Evolutionary conservation across 2,797 vertebrate species (phyloP).

Genomic region (Crenuchus spilurus): DNA sequence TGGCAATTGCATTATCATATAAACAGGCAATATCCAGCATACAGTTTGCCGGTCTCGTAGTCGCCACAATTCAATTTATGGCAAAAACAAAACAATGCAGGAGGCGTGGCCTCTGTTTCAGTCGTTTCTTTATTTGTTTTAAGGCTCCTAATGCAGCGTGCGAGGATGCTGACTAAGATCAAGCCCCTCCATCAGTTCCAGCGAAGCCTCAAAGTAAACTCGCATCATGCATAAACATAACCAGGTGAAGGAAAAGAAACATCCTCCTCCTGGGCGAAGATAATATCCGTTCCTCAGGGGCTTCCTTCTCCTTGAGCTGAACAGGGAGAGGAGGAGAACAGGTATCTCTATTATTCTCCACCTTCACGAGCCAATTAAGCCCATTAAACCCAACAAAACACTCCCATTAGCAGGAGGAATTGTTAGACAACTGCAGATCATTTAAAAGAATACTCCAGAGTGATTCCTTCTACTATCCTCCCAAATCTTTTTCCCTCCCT

Average conservation of each 20-base stretch:
- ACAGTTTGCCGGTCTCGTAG: conserved; percentile 42
- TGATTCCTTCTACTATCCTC: conserved; percentile 71
- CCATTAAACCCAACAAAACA: conserved; percentile 83
- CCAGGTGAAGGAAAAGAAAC: conserved; percentile 54
- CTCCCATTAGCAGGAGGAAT: conserved; percentile 78
- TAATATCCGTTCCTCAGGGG: conserved; percentile 64
- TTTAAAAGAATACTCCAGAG: conserved; percentile 71
- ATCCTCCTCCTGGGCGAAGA: conserved; percentile 52
- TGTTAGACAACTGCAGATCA: conserved; percentile 70
- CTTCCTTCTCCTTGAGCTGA: conserved; percentile 64
- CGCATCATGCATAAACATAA: conserved; percentile 76
- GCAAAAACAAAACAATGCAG: conserved; percentile 33
- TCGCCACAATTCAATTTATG: conserved; percentile 39
- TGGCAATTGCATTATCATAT: conserved; percentile 59
- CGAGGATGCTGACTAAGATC: no score
- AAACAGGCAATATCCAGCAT: conserved; percentile 53
- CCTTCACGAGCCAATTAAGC: conserved; percentile 76
- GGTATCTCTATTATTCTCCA: conserved; percentile 67
- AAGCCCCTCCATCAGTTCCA: no score
- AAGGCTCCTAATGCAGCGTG: neutral
- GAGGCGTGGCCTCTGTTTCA: no score
- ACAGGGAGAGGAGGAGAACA: conserved; percentile 60
- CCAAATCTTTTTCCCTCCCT: conserved; percentile 66
- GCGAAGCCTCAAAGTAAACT: conserved; percentile 9
- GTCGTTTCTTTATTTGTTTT: neutral